These are phyloP conservation scores for Forficula auricularia DNA, from an alignment of 1,140 invertebrate genomes.

Conservation along the genomic window DNA sequence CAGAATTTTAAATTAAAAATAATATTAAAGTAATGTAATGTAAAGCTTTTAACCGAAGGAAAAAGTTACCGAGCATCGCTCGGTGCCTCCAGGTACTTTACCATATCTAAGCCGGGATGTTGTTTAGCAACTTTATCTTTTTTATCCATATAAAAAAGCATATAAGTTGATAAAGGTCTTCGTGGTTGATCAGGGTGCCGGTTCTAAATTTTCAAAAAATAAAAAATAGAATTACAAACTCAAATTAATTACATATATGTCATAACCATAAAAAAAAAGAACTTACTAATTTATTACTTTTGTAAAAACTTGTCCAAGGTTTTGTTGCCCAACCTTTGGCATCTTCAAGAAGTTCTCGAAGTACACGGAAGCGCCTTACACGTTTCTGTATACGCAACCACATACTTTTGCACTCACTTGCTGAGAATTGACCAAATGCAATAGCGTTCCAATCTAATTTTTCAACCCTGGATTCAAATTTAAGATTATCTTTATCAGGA, in stretches of 20 bases:
- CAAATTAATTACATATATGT: conserved; percentile 1
- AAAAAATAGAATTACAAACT: conserved; percentile 6
- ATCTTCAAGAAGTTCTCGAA: conserved; percentile 30
- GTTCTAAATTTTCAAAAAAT: conserved; percentile 18
- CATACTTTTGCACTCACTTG: conserved; percentile 26
- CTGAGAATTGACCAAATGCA: conserved; percentile 17
- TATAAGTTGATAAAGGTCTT: conserved; percentile 28
- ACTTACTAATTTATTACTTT: conserved; percentile 18
- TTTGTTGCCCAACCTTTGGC: conserved; percentile 27
- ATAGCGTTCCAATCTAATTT: conserved; percentile 15
- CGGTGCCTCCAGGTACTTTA: too few species aligned
- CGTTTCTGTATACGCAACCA: conserved; percentile 25
- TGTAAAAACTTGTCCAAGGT: conserved; percentile 27
- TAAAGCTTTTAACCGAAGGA: too few species aligned
- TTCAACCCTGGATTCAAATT: conserved; percentile 15
- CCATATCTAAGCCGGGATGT: conserved; percentile 26
- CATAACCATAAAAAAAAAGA: background rate
- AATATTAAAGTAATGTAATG: background rate
- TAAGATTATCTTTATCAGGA: conserved; percentile 13
- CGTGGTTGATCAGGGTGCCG: conserved; percentile 32
- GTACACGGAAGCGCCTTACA: conserved; percentile 26
- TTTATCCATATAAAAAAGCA: conserved; percentile 29
- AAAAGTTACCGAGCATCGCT: too few species aligned
- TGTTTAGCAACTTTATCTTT: conserved; percentile 25
- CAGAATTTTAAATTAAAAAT: background rate